Conservation (phyloP, 2,888 invertebrate genomes). For the Eurytoma californica region DNA sequence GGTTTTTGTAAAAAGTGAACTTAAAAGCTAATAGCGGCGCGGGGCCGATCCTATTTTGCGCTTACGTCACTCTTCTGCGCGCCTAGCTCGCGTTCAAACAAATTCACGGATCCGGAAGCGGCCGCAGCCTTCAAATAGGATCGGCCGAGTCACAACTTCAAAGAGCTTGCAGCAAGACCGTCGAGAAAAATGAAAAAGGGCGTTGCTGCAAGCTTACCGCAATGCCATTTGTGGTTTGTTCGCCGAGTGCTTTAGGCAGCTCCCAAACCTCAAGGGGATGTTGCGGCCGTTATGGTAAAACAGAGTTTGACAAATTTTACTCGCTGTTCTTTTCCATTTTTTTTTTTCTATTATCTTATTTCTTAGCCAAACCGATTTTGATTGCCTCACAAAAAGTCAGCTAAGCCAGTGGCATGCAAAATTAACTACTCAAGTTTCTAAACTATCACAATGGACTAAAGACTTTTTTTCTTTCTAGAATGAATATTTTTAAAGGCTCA, state of each 20-base stretch:
- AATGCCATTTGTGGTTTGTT: constrained; percentile 51
- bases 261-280: constrained; percentile 46
- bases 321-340: neutral
- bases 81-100: no score
- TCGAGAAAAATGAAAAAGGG: constrained; percentile 23
- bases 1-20: constrained; percentile 57
- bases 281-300: constrained; percentile 26
- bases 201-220: constrained; percentile 48
- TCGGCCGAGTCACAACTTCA: constrained; percentile 46
- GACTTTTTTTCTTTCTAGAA: neutral
- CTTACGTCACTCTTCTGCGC: neutral
- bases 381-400: neutral
- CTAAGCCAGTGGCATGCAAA: no score
- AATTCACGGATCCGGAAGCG: no score
- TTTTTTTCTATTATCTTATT: neutral
- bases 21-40: constrained; percentile 68
- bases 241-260: constrained; percentile 35
- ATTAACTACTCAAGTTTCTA: neutral
- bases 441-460: neutral
- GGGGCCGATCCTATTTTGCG: constrained; percentile 64
- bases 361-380: neutral
- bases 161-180: constrained; percentile 45
- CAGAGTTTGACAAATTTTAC: constrained; percentile 35
- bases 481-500: neutral
- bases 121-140: constrained; percentile 40